Conservation (phyloP, 2,113 vertebrate genomes). For the Scortum barcoo region DNA sequence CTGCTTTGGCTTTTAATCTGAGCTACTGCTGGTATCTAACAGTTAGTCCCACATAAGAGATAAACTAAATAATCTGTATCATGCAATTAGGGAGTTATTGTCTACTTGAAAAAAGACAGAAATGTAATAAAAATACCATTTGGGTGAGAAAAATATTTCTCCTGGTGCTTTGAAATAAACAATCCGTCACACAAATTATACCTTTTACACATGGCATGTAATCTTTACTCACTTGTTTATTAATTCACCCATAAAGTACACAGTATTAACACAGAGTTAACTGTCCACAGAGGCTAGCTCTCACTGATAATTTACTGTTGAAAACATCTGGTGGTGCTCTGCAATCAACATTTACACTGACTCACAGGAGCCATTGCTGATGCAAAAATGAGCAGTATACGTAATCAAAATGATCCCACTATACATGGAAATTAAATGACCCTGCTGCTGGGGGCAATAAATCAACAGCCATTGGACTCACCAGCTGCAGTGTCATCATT, state of each 20-base stretch:
- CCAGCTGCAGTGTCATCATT: conserved; percentile 77
- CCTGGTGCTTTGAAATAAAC: conserved; percentile 29
- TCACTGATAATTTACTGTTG: conserved; percentile 69
- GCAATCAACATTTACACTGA: conserved; percentile 72
- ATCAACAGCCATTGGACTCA: conserved; percentile 73
- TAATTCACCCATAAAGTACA: conserved; percentile 40
- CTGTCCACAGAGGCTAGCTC: conserved; percentile 61
- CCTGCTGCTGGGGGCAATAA: conserved; percentile 72
- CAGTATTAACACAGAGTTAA: conserved; percentile 32
- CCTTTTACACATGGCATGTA: conserved; percentile 19
- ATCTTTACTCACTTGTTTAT: conserved; percentile 55
- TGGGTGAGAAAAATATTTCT: conserved; percentile 8
- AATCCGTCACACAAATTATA: conserved; percentile 32
- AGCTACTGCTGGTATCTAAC: conserved; percentile 27
- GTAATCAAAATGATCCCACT: conserved; percentile 78
- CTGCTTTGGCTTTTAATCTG: conserved; percentile 48
- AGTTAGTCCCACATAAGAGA: conserved; percentile 29
- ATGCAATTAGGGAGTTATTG: conserved; percentile 33
- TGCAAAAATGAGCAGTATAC: conserved; percentile 73
- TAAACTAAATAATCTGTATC: conserved; percentile 34
- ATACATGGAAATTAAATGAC: conserved; percentile 80
- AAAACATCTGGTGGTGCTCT: conserved; percentile 77
- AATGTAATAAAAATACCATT: conserved; percentile 6
- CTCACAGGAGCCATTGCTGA: conserved; percentile 77
- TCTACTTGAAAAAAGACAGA: background rate